Evolutionary conservation across 2,797 vertebrate species (phyloP).

Genomic region (Micropoecilia bifurca): DNA sequence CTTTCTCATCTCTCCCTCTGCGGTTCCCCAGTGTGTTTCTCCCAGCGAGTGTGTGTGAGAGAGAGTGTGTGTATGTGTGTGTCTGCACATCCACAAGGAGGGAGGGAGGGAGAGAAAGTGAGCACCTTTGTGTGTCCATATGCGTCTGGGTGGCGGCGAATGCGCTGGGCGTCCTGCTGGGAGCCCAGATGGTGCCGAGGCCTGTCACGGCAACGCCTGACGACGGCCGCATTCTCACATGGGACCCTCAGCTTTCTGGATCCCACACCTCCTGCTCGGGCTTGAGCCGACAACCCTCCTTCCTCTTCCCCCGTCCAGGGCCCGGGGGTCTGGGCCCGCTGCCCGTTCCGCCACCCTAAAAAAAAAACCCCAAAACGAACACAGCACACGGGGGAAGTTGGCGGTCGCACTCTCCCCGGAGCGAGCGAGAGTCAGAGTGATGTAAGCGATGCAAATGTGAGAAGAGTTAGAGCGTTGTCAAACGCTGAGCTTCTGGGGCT

Average conservation of each 20-base stretch:
- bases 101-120: conserved; percentile 44
- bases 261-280: conserved; percentile 83
- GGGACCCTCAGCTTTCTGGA: conserved; percentile 80
- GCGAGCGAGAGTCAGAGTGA: conserved; percentile 27
- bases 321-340: conserved; percentile 50
- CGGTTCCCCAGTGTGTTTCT: conserved; percentile 22
- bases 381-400: conserved; percentile 62
- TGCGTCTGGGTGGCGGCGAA: conserved; percentile 71
- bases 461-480: conserved; percentile 24
- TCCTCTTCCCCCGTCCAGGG: not conserved
- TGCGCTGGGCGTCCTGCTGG: conserved; percentile 72
- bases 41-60: not conserved
- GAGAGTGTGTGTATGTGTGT: no score
- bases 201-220: conserved; percentile 73
- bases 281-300: conserved; percentile 54
- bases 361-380: conserved; percentile 48
- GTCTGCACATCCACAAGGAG: conserved; percentile 25
- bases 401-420: conserved; percentile 41
- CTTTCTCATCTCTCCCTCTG: conserved; percentile 32
- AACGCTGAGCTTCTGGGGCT: conserved; percentile 26
- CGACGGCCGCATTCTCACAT: conserved; percentile 84
- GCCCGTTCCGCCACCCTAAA: conserved; percentile 48
- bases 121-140: conserved; percentile 78
- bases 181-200: conserved; percentile 82
- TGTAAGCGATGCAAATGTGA: conserved; percentile 40